Evolutionary conservation across 1,140 invertebrate genomes (phyloP), one percentile per base, ranked within the genome.

Genomic region (Metaphire vulgaris): DNA sequence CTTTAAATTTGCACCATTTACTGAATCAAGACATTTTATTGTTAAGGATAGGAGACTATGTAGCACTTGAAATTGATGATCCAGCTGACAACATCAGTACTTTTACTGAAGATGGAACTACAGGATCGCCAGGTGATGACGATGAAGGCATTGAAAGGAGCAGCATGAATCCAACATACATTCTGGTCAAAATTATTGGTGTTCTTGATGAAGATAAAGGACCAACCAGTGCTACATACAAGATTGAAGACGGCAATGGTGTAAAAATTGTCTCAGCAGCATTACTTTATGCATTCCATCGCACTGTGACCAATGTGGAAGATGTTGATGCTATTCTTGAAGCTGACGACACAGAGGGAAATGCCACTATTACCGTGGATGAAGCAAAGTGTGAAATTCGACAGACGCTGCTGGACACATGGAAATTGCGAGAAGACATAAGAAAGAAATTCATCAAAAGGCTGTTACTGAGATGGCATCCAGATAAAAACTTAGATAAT

Each of bases 401-500:
- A 67, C 31, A 71, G 12, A 72, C 31, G 33, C 74, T 83, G 1
- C 77, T 56, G 34, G 78, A 81, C 31, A 79, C 81, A 30, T 81
- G 79, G 78, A 33, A 74, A 28, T 30, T 74, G 1, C 33, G 32
- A 71, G 76, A 70, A 67, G 41, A 71, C 26, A 75, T 74, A 30
- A 31, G 76, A n/a, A 79, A 77, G 41, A 79, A 77, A 69, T 69
- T 33, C n/a, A 71, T 77, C 14, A 79, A 77, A 33, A 56, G 76
- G 67, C 21, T 77, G 2, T 30, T 77, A 29, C 41, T 79, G 15
- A 79, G 74, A 72, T 79, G 76, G 72, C 78, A 79, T 74, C 78
- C 78, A 56, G 78, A 79, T 69, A 79, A 79, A 73, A 77, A 79
- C 64, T 31, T 33, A 29, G 81, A 78, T 0, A 77, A 81, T 68